These are phyloP conservation scores for Lipophrys pholis DNA, from an alignment of 2,113 vertebrate species.

Conservation along the genomic window DNA sequence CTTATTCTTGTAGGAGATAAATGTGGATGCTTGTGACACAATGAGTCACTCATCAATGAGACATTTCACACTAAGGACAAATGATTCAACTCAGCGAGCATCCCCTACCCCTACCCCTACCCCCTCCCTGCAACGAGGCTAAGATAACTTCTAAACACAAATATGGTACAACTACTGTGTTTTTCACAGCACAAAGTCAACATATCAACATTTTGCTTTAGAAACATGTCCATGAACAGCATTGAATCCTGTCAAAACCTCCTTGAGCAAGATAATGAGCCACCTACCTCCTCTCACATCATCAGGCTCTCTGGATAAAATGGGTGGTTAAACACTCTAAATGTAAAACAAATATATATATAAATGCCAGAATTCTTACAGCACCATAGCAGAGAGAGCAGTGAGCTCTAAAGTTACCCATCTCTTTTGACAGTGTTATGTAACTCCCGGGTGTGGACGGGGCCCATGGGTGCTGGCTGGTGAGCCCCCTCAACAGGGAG, in stretches of 20 bases:
- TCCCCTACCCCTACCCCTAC: neutral
- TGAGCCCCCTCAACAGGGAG: constrained; percentile 50
- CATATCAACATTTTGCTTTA: constrained; percentile 20
- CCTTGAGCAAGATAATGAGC: constrained; percentile 53
- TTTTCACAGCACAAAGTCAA: constrained; percentile 21
- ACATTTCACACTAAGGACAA: constrained; percentile 5
- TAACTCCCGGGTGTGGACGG: constrained; percentile 55
- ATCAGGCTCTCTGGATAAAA: constrained; percentile 33
- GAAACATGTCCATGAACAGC: constrained; percentile 52
- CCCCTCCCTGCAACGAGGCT: neutral
- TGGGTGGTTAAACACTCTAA: constrained; percentile 18
- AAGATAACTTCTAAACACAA: constrained; percentile 23
- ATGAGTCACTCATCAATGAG: neutral
- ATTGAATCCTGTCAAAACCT: constrained; percentile 50
- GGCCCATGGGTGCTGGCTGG: constrained; percentile 52
- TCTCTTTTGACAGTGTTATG: constrained; percentile 56
- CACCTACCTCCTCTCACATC: constrained; percentile 51
- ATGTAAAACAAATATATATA: constrained; percentile 44
- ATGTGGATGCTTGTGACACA: neutral
- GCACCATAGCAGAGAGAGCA: constrained; percentile 10
- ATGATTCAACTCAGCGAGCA: neutral
- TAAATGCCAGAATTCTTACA: constrained; percentile 24
- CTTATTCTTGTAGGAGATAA: neutral
- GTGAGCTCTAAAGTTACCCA: constrained; percentile 41
- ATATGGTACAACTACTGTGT: neutral